These are phyloP conservation scores for Myathropa florea DNA, from an alignment of 2,888 invertebrate species.

Conservation along the genomic window DNA sequence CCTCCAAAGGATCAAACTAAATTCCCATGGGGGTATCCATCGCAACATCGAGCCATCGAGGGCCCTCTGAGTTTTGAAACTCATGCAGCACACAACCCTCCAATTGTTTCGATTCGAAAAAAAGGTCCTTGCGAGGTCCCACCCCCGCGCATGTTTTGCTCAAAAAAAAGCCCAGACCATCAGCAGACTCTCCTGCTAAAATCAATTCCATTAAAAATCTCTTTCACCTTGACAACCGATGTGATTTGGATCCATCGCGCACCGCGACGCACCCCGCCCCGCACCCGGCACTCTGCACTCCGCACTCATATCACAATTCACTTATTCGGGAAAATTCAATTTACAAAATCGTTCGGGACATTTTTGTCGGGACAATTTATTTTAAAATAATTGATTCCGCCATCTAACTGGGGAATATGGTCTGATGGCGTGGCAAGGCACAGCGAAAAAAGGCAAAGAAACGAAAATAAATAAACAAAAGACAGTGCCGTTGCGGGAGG, in stretches of 20 bases:
- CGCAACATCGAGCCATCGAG: too few species aligned
- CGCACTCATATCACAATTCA: background rate
- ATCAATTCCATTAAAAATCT: conserved; percentile 2
- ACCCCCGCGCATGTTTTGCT: background rate
- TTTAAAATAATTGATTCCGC: conserved; percentile 48
- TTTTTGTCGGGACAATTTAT: conserved; percentile 15
- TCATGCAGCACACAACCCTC: too few species aligned
- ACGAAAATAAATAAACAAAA: background rate
- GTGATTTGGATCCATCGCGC: background rate
- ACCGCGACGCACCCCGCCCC: too few species aligned
- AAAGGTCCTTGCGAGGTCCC: too few species aligned
- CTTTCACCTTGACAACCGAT: conserved; percentile 24
- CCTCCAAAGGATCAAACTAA: too few species aligned
- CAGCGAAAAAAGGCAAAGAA: background rate
- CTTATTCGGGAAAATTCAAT: conserved; percentile 43
- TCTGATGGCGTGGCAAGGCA: background rate
- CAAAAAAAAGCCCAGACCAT: background rate
- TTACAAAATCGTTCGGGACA: conserved; percentile 35
- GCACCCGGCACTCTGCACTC: too few species aligned
- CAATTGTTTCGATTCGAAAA: too few species aligned
- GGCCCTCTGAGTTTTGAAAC: too few species aligned
- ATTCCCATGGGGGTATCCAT: too few species aligned
- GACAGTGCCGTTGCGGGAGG: background rate
- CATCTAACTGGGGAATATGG: conserved; percentile 19
- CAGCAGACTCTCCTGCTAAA: background rate